Base-by-base conservation (phyloP, 2,888 invertebrate species). In the Stramonita haemastoma region DNA sequence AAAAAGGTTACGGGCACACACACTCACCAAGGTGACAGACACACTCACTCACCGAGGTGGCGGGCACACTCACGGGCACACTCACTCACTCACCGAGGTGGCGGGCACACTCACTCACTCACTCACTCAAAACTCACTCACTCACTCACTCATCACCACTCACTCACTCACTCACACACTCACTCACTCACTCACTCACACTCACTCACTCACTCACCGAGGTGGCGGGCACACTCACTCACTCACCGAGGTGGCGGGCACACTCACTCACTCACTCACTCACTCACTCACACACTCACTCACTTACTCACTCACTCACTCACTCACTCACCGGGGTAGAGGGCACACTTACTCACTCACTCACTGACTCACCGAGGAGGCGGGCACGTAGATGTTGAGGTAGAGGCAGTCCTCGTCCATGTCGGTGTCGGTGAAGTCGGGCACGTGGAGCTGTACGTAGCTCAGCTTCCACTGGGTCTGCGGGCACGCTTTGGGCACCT, bases 391-490 rank as follows among this genome's bases (percentile, higher is more conserved):
- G 15, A 93, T 89, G 87, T 93, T 93, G 46, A 93, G 85, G 81
- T 93, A 92, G n/a, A 93, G 90, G 77, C 93, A 93, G 70, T 93
- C 92, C 46, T 93, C 93, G 57, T 86, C 86, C 87, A 89, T 91
- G 83, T 87, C 83, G 32, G 84, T 87, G 56, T 56, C 86, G 46
- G 81, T 84, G 87, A 91, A 93, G 36, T 90, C 88, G 2, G 91
- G 92, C 32, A 83, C 87, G 90, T 93, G 92, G 5, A 84, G 87
- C 26, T 70, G 46, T 56, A 93, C 87, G 88, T 93, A 93, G 19
- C 32, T 19, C 66, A 85, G 36, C 5, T 90, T 89, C 56, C 87
- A 70, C 6, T 57, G 36, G 73, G 90, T 77, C 87, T 93, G 93
- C 66, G 91, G 91, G 86, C 93, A 93, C 22, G 93, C 93, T 2